Conservation (phyloP, 2,888 invertebrate genomes). For the Petrolisthes cinctipes region DNA sequence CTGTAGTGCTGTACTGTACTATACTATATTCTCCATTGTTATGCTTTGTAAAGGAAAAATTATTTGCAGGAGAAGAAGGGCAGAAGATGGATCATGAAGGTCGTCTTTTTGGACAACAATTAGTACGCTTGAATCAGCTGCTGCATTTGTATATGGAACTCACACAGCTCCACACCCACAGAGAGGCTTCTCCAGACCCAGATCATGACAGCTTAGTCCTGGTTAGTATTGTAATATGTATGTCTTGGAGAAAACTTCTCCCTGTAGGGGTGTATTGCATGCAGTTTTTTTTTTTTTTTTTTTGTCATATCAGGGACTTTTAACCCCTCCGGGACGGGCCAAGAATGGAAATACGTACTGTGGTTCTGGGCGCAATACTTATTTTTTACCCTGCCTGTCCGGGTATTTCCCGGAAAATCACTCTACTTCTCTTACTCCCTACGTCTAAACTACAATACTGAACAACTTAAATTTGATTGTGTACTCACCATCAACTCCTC, state of each 20-base stretch:
- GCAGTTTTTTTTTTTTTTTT: background rate
- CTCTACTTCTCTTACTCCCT: too few relatives aligned
- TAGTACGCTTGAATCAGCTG: conserved; percentile 46
- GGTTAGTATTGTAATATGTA: conserved; percentile 7
- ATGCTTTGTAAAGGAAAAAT: background rate
- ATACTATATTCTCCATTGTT: background rate
- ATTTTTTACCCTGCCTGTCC: too few relatives aligned
- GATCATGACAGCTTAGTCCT: conserved; percentile 29
- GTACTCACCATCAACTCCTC: too few relatives aligned
- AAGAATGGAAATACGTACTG: too few relatives aligned
- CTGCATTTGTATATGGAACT: conserved; percentile 40
- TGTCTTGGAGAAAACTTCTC: too few relatives aligned
- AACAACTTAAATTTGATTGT: too few relatives aligned
- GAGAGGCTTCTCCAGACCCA: conserved; percentile 52
- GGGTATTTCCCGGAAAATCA: too few relatives aligned
- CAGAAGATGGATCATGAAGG: conserved; percentile 51
- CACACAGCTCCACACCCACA: conserved; percentile 16
- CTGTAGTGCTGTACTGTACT: background rate
- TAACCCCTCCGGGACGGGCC: conserved; percentile 25
- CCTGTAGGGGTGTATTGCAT: background rate
- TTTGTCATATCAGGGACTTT: background rate
- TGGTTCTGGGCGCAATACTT: too few relatives aligned
- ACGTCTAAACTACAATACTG: too few relatives aligned
- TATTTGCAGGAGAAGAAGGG: conserved; percentile 4
- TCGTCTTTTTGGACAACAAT: conserved; percentile 48